A percentile compares a stretch with the other conserved stretches of the same genome.
Conservation (phyloP, 2,113 vertebrate species). For the Salminus brasiliensis region DNA sequence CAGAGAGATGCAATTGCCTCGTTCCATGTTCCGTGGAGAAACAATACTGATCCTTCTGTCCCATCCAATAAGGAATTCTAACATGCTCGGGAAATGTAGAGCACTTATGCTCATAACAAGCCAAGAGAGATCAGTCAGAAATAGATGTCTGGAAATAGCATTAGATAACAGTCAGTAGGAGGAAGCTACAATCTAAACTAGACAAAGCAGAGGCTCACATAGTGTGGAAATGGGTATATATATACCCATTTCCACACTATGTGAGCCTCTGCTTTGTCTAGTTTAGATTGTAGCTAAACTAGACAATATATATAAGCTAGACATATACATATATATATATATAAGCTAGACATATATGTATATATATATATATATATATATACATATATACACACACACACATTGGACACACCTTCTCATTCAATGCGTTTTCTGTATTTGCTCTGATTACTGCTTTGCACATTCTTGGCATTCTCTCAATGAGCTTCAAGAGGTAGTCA, state of each 20-base stretch:
- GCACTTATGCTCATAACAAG: neutral
- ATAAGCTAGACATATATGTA: slow-evolving; percentile 4
- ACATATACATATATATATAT: too few relatives aligned
- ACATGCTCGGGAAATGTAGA: neutral
- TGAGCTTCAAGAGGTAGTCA: too few relatives aligned
- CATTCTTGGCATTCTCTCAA: too few relatives aligned
- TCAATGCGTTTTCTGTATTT: too few relatives aligned
- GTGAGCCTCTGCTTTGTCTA: neutral
- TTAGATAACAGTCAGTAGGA: slow-evolving; percentile 15
- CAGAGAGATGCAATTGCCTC: slow-evolving; percentile 19
- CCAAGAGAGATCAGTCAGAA: neutral
- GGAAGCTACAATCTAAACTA: neutral
- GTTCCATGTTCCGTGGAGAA: neutral
- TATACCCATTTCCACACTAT: too few relatives aligned
- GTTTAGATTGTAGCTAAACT: neutral
- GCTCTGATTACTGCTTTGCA: too few relatives aligned
- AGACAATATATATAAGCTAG: too few relatives aligned
- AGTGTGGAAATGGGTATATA: too few relatives aligned
- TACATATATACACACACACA: too few relatives aligned
- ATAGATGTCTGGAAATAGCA: slow-evolving; percentile 10
- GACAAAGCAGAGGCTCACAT: neutral
- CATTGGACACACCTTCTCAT: too few relatives aligned
- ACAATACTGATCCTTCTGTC: slow-evolving; percentile 10
- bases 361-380: too few relatives aligned
- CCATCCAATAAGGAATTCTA: neutral